phyloP scores from a whole-genome alignment of 2,797 vertebrate species.

The Linurgus olivaceus region DNA sequence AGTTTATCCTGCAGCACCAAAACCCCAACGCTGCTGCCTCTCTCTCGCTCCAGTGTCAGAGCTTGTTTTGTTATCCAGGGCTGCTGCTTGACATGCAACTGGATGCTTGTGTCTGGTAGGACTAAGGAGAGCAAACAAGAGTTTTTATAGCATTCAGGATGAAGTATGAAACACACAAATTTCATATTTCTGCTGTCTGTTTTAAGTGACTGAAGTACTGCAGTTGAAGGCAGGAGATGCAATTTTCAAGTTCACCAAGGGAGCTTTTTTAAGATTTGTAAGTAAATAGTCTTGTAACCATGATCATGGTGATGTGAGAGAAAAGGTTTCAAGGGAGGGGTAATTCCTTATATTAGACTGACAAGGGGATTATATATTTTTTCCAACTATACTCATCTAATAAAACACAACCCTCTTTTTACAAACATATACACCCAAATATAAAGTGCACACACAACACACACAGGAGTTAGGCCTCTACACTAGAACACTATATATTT shows the following conservation, averaged over 20 bases:
- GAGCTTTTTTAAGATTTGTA: not conserved
- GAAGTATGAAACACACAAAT: not conserved
- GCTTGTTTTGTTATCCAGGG: conserved; percentile 13
- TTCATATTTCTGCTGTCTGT: not conserved
- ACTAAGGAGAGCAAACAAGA: not conserved
- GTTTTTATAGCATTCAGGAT: not conserved
- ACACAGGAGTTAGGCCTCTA: not conserved
- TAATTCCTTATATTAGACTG: not conserved
- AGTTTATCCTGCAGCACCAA: conserved; percentile 12
- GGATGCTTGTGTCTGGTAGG: conserved; percentile 20
- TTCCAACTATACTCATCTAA: not conserved
- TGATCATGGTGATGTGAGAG: not conserved
- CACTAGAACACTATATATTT: not conserved
- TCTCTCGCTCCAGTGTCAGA: not conserved
- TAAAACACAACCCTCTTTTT: not conserved
- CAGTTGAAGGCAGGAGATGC: not conserved
- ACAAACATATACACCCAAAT: fast-evolving
- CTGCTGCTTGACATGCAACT: not conserved
- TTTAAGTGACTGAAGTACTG: not conserved
- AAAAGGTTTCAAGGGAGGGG: not conserved
- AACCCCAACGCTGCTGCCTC: not conserved
- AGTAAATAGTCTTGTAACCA: not conserved
- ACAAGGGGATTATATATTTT: not conserved
- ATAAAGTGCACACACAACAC: not conserved
- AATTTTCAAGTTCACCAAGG: not conserved